A percentile compares a stretch with the other conserved stretches of the same genome.
These are phyloP conservation scores for Strix aluco DNA, from an alignment of 2,113 vertebrate species.

Conservation along the genomic window DNA sequence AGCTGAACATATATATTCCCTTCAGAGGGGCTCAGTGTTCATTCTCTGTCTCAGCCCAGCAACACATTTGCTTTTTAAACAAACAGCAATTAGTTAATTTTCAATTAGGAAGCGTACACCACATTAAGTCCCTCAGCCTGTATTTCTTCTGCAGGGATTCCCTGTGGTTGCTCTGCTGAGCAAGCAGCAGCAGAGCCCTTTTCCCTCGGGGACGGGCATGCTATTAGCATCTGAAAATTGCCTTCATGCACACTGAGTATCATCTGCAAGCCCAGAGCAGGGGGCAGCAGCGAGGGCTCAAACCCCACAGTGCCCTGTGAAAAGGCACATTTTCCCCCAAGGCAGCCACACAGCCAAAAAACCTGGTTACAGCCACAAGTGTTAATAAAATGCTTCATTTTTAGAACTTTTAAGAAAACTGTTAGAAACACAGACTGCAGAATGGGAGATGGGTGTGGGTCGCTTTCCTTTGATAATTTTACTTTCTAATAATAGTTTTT, in stretches of 20 bases:
- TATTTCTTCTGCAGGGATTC: background rate
- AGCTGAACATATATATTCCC: background rate
- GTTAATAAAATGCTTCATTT: background rate
- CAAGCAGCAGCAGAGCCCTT: background rate
- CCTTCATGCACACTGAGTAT: background rate
- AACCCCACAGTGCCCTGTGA: fast-evolving
- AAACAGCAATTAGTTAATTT: background rate
- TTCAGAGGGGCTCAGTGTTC: background rate
- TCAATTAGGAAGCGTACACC: background rate
- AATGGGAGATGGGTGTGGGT: background rate
- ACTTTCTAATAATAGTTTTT: constrained; percentile 24
- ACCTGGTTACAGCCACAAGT: fast-evolving
- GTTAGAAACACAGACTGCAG: background rate
- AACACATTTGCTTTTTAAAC: background rate
- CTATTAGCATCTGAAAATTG: background rate
- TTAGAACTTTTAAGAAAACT: background rate
- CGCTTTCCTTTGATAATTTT: background rate
- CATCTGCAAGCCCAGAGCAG: background rate
- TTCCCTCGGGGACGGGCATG: fast-evolving
- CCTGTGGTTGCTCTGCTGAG: background rate
- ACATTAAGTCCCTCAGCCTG: background rate
- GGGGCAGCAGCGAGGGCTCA: background rate
- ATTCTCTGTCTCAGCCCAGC: background rate
- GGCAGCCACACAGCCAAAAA: background rate
- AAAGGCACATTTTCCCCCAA: background rate